Evolutionary conservation across 2,797 vertebrate species (phyloP).

Genomic region (Dallia pectoralis): DNA sequence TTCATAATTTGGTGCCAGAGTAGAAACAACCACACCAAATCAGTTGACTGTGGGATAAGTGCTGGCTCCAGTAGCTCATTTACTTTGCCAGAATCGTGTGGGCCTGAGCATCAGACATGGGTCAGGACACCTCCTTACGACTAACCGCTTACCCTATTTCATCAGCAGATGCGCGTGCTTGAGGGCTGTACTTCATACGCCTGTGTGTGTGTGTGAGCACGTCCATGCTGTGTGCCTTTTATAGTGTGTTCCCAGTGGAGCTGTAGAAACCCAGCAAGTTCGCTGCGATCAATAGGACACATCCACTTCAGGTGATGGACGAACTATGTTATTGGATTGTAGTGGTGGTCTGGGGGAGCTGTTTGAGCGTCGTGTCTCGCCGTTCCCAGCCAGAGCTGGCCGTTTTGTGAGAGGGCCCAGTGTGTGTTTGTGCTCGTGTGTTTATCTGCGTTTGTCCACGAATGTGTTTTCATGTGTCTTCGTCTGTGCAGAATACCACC

Average conservation of each 20-base stretch:
- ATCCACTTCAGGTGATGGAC: background rate
- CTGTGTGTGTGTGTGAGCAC: background rate
- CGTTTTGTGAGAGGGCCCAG: background rate
- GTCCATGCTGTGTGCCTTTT: background rate
- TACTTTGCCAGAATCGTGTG: background rate
- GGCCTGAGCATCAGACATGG: background rate
- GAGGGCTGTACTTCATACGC: background rate
- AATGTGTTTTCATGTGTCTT: background rate
- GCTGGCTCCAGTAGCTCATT: background rate
- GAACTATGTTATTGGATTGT: constrained; percentile 13
- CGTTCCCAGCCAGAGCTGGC: background rate
- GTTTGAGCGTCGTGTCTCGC: background rate
- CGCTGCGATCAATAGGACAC: constrained; percentile 19
- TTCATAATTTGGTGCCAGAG: too few relatives aligned
- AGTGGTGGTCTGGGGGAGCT: constrained; percentile 12
- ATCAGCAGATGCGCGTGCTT: background rate
- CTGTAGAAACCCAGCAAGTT: background rate
- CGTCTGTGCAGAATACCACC: background rate
- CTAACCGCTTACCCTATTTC: background rate
- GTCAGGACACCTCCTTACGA: background rate
- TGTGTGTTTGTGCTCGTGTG: background rate
- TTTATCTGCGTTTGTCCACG: background rate
- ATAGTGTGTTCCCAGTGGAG: background rate
- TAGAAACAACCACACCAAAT: background rate
- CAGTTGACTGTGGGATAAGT: background rate